Percentiles rank a stretch among this genome's conserved stretches.
phyloP scores from a whole-genome alignment of 2,797 vertebrate genomes.

The Danio aesculapii region DNA sequence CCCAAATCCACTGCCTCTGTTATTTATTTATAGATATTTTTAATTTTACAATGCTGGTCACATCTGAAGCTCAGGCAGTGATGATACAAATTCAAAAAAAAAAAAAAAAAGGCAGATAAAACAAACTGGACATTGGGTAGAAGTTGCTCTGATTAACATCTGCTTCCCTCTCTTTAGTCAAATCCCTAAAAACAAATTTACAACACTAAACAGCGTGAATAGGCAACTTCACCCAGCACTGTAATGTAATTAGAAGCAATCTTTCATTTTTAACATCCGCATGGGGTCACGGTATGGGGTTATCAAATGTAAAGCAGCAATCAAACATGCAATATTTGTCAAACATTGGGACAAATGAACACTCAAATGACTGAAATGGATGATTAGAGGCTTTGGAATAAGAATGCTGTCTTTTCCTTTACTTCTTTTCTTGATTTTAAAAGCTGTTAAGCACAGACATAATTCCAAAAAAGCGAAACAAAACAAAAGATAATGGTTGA shows the following conservation, averaged over 20 bases:
- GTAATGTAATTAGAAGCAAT: constrained; percentile 32
- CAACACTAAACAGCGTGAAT: constrained; percentile 11
- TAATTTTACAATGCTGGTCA: constrained; percentile 78
- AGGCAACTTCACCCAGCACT: constrained; percentile 37
- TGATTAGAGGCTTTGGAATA: constrained; percentile 71
- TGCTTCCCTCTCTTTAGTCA: not conserved
- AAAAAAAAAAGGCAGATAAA: constrained; percentile 60
- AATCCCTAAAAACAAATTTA: not conserved
- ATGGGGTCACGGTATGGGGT: not conserved
- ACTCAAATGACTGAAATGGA: constrained; percentile 70
- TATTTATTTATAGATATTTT: constrained; percentile 52
- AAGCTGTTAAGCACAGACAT: constrained; percentile 27
- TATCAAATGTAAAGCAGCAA: constrained; percentile 58
- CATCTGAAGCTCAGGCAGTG: constrained; percentile 77
- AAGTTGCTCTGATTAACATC: constrained; percentile 26
- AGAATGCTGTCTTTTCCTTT: constrained; percentile 75
- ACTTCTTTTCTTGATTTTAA: constrained; percentile 48
- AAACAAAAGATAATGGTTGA: constrained; percentile 69
- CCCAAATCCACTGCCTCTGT: constrained; percentile 73
- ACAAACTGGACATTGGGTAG: constrained; percentile 5
- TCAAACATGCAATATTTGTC: constrained; percentile 79
- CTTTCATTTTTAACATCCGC: constrained; percentile 30
- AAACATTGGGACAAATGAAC: constrained; percentile 72
- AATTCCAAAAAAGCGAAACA: constrained; percentile 62
- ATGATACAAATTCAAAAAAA: constrained; percentile 68